A percentile compares a stretch with the other conserved stretches of the same genome.
Conservation (phyloP, 2,888 invertebrate species). For the Drepanosiphum platanoidis region DNA sequence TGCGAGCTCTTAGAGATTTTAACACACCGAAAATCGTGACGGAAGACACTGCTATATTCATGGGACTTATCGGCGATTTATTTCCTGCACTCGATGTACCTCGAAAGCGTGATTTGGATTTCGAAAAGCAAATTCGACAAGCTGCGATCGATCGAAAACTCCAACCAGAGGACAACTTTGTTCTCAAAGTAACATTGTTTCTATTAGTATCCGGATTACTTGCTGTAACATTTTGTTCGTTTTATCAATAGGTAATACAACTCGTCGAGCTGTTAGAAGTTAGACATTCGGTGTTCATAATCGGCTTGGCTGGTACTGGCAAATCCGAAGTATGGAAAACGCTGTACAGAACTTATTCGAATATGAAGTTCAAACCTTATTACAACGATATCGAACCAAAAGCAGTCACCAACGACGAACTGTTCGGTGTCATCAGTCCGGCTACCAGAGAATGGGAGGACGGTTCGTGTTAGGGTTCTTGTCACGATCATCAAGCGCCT, state of each 20-base stretch:
- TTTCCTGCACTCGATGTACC: conserved; percentile 94
- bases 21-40: conserved; percentile 95
- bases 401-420: conserved; percentile 93
- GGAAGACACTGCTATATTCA: conserved; percentile 90
- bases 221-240: too few relatives aligned
- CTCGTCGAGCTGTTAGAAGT: conserved; percentile 92
- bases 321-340: conserved; percentile 95
- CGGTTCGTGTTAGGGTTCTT: conserved; percentile 70
- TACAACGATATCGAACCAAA: conserved; percentile 95
- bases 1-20: conserved; percentile 93
- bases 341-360: conserved; percentile 82
- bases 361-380: conserved; percentile 82
- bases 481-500: not conserved
- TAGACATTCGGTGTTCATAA: conserved; percentile 90
- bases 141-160: conserved; percentile 84
- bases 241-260: conserved; percentile 88
- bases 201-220: too few relatives aligned
- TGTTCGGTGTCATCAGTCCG: conserved; percentile 94
- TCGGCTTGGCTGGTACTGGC: conserved; percentile 88
- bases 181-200: conserved; percentile 74
- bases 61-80: conserved; percentile 94
- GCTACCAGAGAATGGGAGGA: conserved; percentile 93
- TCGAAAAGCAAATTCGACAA: conserved; percentile 81
- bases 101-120: conserved; percentile 83
- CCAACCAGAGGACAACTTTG: conserved; percentile 91